phyloP scores from a whole-genome alignment of 2,797 vertebrate species.

The Anguilla anguilla region DNA sequence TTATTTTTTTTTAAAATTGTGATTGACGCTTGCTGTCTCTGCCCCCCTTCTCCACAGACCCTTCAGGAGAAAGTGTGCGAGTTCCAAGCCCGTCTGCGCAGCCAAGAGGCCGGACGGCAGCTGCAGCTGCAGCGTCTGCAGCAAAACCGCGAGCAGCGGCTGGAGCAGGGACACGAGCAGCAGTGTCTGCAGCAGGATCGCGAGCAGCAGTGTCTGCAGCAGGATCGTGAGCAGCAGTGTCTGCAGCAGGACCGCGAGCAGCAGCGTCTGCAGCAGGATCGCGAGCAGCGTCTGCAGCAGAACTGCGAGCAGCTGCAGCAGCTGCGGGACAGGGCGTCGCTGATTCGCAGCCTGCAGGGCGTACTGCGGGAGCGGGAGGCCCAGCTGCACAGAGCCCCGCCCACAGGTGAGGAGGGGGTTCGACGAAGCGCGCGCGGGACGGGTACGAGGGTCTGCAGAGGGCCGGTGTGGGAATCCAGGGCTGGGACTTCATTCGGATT shows the following conservation, averaged over 20 bases:
- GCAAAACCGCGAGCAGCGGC: constrained; percentile 31
- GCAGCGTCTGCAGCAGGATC: constrained; percentile 58
- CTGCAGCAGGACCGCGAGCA: constrained; percentile 41
- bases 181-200: constrained; percentile 41
- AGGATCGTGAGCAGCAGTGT: constrained; percentile 20
- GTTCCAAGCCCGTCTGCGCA: constrained; percentile 70
- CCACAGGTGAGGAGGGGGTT: constrained; percentile 50
- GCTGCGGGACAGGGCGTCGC: constrained; percentile 38
- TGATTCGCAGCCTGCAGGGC: constrained; percentile 34
- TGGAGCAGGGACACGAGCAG: constrained; percentile 41
- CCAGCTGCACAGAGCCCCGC: constrained; percentile 24
- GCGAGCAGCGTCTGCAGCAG: constrained; percentile 54
- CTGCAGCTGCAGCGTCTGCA: constrained; percentile 60
- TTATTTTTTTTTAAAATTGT: neutral
- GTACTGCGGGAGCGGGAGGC: constrained; percentile 19
- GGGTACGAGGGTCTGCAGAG: too few species aligned
- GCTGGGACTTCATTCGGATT: too few species aligned
- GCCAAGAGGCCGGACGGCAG: constrained; percentile 64
- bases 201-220: constrained; percentile 54
- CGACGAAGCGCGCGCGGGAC: too few species aligned
- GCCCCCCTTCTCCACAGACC: constrained; percentile 58
- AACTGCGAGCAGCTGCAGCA: constrained; percentile 8
- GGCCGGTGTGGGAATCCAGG: too few species aligned
- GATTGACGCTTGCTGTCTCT: constrained; percentile 44
- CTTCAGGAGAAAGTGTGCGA: constrained; percentile 64